Evolutionary conservation across 1,140 invertebrate genomes (phyloP).

Genomic region (Drosophila sp.): DNA sequence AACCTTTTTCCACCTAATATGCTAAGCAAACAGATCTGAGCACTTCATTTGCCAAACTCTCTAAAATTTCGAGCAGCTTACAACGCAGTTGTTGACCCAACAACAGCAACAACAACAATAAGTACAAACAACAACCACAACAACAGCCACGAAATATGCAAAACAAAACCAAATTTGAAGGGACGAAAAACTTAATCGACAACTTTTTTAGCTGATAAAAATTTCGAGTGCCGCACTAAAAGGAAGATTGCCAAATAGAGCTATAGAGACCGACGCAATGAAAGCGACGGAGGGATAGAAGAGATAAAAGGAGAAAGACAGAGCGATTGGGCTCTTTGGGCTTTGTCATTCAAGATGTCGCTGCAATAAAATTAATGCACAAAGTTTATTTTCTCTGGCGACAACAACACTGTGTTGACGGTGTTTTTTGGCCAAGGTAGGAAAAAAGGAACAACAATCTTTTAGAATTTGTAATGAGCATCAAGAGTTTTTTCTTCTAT

Average conservation of each 20-base stretch:
- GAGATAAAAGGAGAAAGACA: not conserved
- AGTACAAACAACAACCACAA: constrained; percentile 32
- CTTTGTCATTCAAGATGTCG: constrained; percentile 73
- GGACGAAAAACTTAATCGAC: constrained; percentile 74
- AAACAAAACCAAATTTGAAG: constrained; percentile 38
- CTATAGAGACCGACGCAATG: not conserved
- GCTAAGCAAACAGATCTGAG: constrained; percentile 73
- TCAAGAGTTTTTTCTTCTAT: constrained; percentile 24
- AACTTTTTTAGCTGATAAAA: constrained; percentile 66
- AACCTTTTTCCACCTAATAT: constrained; percentile 41
- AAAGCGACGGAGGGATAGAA: too few species aligned
- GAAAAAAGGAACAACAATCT: constrained; percentile 40
- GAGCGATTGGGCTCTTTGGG: constrained; percentile 18
- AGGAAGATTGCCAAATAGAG: constrained; percentile 26
- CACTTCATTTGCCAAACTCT: constrained; percentile 67
- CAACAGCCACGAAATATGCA: constrained; percentile 27
- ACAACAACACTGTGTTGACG: constrained; percentile 28
- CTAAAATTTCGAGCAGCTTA: constrained; percentile 61
- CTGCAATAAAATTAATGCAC: constrained; percentile 81
- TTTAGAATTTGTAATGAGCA: constrained; percentile 75
- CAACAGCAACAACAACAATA: constrained; percentile 19
- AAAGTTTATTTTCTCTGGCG: constrained; percentile 65
- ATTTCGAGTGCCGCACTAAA: constrained; percentile 16
- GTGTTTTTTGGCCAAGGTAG: constrained; percentile 3
- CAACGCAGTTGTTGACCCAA: constrained; percentile 57